Evolutionary conservation across 2,113 vertebrate species (phyloP), one percentile per base, ranked within the genome.

Genomic region (Sylvietta virens): DNA sequence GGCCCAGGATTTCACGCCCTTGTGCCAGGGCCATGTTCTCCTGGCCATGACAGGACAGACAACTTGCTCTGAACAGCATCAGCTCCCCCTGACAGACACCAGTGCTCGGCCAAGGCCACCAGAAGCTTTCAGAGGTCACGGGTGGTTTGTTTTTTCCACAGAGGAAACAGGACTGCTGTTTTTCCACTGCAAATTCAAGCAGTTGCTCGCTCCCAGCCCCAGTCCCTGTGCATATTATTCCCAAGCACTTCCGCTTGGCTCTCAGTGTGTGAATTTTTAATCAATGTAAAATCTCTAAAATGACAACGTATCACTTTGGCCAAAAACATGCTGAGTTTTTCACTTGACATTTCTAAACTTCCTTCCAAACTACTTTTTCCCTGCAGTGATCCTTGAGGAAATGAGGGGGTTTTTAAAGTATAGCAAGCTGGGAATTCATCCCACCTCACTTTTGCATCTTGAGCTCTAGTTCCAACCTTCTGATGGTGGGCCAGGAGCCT

Each of bases 31-130:
- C 64, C 37, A 13, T 0, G 0, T 27, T 74, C 39, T 60, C 18
- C 54, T 27, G 31, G 16, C 11, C 22, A 13, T 5, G 62, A 54
- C 35, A 50, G 37, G n/a, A 57, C 8, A 3, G 47, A 85, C 45
- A 57, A 39, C 31, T 9, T 2, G 4, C 42, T 54, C 27, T 66
- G 45, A 40, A 45, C 67, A 76, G 64, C 70, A 54, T 26, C 35
- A 60, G 57, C 67, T 72, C 62, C 66, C 19, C 47, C 50, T 42
- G 24, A 33, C 39, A 62, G 27, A 65, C 7, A 39, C 30, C 39
- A 37, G 23, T 1, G 10, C 72, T 42, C 0, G 0, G 67, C n/a
- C 3, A 4, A 79, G 45, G 47, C 77, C 84, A 73, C 9, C 3
- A 73, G 67, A 64, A 74, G 51, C 70, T 66, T 70, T 31, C 61